A percentile compares a stretch with the other conserved stretches of the same genome.
Conservation (phyloP, 2,888 invertebrate species). For the Bursaphelenchus okinawaensis region DNA sequence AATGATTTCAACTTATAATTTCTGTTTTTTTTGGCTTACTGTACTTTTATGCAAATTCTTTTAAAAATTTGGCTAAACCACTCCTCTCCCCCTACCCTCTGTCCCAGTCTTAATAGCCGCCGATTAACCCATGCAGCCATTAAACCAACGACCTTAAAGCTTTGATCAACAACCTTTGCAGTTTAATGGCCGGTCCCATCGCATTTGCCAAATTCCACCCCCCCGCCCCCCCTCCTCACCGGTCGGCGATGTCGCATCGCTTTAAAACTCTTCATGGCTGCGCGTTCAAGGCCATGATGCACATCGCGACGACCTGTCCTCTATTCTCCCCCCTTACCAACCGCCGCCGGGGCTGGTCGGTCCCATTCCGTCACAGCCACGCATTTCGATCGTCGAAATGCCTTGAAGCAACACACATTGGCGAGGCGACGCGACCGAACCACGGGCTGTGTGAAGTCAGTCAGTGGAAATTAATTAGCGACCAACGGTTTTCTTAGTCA, state of each 20-base stretch:
- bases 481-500: neutral
- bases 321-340: neutral
- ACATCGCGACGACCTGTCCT: too few relatives aligned
- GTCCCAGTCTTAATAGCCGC: neutral
- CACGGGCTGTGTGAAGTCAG: too few relatives aligned
- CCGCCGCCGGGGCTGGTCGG: neutral
- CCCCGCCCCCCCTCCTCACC: too few relatives aligned
- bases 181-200: neutral
- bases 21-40: too few relatives aligned
- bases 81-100: neutral
- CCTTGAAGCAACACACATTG: neutral
- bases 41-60: too few relatives aligned
- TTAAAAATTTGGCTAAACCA: too few relatives aligned
- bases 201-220: neutral
- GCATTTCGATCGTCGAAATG: neutral
- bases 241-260: neutral
- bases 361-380: neutral
- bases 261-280: neutral
- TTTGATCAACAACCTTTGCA: neutral
- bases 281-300: neutral
- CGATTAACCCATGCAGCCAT: neutral
- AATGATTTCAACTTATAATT: too few relatives aligned
- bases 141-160: too few relatives aligned
- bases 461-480: neutral
- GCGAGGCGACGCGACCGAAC: neutral